Percentiles rank a stretch among this genome's conserved stretches.
Evolutionary conservation across 2,888 invertebrate species (phyloP).

Genomic region (Oscheius sp.): DNA sequence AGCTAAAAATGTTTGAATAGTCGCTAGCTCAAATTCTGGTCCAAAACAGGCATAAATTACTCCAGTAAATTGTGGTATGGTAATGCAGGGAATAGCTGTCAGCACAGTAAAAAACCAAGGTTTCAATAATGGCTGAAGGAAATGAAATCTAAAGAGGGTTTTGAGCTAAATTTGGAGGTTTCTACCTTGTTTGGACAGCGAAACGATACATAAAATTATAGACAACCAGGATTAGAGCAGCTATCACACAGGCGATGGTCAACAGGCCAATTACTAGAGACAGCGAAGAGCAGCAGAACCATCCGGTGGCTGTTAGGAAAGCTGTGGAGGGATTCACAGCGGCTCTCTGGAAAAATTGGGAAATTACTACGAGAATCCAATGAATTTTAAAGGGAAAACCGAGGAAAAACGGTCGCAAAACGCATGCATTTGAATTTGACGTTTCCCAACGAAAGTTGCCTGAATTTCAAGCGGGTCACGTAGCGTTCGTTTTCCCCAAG

Average conservation of each 20-base stretch:
- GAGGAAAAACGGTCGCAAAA: no score
- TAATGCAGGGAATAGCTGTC: not conserved
- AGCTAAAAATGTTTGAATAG: not conserved
- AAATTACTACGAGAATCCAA: no score
- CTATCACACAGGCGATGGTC: not conserved
- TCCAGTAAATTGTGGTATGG: not conserved
- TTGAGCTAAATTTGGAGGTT: not conserved
- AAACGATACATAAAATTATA: constrained; percentile 13
- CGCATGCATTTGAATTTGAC: not conserved
- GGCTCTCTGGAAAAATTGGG: not conserved
- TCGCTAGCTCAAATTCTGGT: not conserved
- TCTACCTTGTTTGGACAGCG: not conserved
- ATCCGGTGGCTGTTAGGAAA: not conserved
- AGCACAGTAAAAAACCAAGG: not conserved
- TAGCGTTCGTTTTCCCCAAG: no score
- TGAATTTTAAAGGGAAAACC: not conserved
- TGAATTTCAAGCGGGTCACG: no score
- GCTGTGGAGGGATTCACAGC: not conserved
- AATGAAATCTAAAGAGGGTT: not conserved
- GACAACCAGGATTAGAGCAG: not conserved
- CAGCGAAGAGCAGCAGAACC: not conserved
- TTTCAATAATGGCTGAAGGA: not conserved
- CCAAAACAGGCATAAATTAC: not conserved
- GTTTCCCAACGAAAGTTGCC: not conserved
- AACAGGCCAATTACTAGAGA: not conserved